Percentiles rank a stretch among this genome's conserved stretches.
These are phyloP conservation scores for Syngnathus floridae DNA, from an alignment of 2,113 vertebrate genomes.

Conservation along the genomic window DNA sequence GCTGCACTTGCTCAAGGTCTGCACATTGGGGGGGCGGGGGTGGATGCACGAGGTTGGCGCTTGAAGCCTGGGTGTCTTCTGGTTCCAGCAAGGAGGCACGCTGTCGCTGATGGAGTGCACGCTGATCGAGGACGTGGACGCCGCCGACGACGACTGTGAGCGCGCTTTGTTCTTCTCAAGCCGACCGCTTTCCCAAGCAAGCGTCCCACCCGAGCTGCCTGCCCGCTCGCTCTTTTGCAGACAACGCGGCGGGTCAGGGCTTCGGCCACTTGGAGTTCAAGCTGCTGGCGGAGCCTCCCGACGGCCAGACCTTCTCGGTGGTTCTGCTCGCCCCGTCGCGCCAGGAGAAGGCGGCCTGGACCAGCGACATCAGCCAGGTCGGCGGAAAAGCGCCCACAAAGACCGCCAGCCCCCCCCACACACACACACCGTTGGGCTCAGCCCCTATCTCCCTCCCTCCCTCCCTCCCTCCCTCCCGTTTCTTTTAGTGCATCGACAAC, in stretches of 20 bases:
- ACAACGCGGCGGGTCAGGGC: slow-evolving; percentile 82
- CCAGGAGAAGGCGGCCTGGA: slow-evolving; percentile 96
- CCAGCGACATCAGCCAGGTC: slow-evolving; percentile 96
- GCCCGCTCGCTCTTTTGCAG: slow-evolving; percentile 44
- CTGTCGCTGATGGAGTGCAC: slow-evolving; percentile 90
- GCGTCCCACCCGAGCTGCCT: neutral
- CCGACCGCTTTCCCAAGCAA: neutral
- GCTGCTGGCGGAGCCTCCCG: slow-evolving; percentile 80
- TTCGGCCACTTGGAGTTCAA: slow-evolving; percentile 94
- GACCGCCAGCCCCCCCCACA: too few species aligned
- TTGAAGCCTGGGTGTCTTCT: slow-evolving; percentile 1
- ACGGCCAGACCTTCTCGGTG: slow-evolving; percentile 81
- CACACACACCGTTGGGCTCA: too few species aligned
- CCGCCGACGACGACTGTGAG: slow-evolving; percentile 90
- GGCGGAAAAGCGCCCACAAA: neutral
- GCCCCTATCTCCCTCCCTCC: too few species aligned
- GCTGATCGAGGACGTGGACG: slow-evolving; percentile 85
- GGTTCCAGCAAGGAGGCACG: slow-evolving; percentile 84
- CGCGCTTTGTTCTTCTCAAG: slow-evolving; percentile 19
- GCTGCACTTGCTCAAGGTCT: slow-evolving; percentile 91
- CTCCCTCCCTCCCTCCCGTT: neutral
- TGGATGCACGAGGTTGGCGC: too few species aligned
- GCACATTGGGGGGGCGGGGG: neutral
- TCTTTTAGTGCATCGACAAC: slow-evolving; percentile 87
- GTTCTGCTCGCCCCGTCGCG: slow-evolving; percentile 87